These are phyloP conservation scores for Molossus molossus DNA, from an alignment of 2,797 vertebrate genomes.

Conservation along the genomic window DNA sequence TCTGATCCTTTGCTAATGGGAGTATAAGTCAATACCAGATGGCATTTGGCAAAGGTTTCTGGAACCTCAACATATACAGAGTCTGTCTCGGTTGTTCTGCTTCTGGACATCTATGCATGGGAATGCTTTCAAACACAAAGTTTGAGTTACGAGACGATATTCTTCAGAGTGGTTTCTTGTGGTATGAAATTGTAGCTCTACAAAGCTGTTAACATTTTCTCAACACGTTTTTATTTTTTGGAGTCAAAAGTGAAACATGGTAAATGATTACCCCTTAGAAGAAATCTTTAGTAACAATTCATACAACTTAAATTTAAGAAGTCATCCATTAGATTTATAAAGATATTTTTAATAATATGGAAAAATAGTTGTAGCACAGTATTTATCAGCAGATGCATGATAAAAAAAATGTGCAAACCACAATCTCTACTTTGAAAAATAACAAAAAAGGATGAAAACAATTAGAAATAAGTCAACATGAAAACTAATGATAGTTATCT, in stretches of 20 bases:
- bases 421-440: neutral
- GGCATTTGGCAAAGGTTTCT: neutral
- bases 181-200: neutral
- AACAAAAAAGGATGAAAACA: neutral
- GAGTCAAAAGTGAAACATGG: neutral
- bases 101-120: neutral
- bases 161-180: neutral
- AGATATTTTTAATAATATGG: constrained; percentile 1
- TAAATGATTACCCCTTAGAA: neutral
- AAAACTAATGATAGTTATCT: neutral
- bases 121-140: neutral
- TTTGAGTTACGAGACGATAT: neutral
- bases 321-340: neutral
- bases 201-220: neutral
- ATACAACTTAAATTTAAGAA: neutral
- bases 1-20: neutral
- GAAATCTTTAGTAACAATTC: neutral
- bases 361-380: neutral
- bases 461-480: neutral
- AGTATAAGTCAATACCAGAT: neutral
- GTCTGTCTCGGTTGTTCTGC: neutral
- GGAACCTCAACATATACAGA: neutral
- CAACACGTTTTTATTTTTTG: neutral
- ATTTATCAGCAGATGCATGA: neutral
- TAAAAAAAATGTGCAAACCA: neutral